phyloP scores from a whole-genome alignment of 2,113 vertebrate species.

The Pseudorectes ferrugineus region DNA sequence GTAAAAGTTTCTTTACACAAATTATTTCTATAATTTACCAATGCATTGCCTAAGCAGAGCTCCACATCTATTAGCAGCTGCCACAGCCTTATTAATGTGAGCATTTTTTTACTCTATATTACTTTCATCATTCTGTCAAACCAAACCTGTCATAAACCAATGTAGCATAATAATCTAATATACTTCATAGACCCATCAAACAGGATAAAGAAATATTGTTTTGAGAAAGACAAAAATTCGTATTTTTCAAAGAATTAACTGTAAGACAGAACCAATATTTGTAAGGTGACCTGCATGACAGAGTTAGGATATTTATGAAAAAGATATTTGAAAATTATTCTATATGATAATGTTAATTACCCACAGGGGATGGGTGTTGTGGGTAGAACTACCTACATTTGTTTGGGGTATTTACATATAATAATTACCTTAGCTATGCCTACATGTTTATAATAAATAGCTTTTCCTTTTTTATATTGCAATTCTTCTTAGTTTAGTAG shows the following conservation, averaged over 20 bases:
- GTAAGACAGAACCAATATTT: not conserved
- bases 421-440: not conserved
- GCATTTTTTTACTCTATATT: not conserved
- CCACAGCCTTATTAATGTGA: not conserved
- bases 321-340: not conserved
- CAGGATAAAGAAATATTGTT: not conserved
- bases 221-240: not conserved
- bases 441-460: not conserved
- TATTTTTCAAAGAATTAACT: not conserved
- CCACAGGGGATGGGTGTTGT: not conserved
- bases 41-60: not conserved
- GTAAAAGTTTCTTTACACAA: not conserved
- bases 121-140: not conserved
- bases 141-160: not conserved
- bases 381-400: not conserved
- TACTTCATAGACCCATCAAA: not conserved
- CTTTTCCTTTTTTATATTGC: not conserved
- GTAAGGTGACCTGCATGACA: not conserved
- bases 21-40: not conserved
- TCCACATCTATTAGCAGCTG: not conserved
- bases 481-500: not conserved
- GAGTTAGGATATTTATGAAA: not conserved
- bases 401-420: not conserved
- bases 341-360: not conserved
- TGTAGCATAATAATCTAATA: not conserved